These are phyloP conservation scores for Lordiphosa clarofinis DNA, from an alignment of 1,140 invertebrate species.

Conservation along the genomic window DNA sequence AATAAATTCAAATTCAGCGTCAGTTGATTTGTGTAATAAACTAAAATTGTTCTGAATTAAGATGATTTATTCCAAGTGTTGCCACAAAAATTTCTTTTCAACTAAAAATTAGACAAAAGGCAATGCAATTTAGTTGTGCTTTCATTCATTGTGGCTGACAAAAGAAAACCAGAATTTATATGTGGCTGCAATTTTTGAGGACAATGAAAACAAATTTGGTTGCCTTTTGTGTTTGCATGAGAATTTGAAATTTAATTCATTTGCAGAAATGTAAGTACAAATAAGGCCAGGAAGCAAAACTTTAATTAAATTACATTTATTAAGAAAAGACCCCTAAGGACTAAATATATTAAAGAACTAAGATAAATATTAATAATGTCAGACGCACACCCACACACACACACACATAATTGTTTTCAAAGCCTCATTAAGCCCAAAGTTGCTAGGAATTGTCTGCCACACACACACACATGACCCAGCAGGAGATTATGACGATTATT, in stretches of 20 bases:
- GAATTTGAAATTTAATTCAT: slow-evolving; percentile 72
- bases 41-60: background rate
- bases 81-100: slow-evolving; percentile 6
- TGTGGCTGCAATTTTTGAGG: slow-evolving; percentile 19
- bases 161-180: too few relatives aligned
- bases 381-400: slow-evolving; percentile 23
- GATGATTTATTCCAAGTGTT: background rate
- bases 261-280: slow-evolving; percentile 38
- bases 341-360: slow-evolving; percentile 35
- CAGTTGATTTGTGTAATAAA: slow-evolving; percentile 3
- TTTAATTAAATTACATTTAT: slow-evolving; percentile 50
- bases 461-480: slow-evolving; percentile 30
- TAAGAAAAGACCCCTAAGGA: slow-evolving; percentile 17
- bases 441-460: slow-evolving; percentile 4
- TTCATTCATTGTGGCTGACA: too few relatives aligned
- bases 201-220: slow-evolving; percentile 24
- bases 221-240: slow-evolving; percentile 47
- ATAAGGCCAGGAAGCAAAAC: slow-evolving; percentile 12
- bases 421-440: slow-evolving; percentile 66
- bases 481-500: slow-evolving; percentile 61
- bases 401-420: slow-evolving; percentile 64
- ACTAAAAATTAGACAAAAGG: slow-evolving; percentile 16
- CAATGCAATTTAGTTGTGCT: background rate
- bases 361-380: slow-evolving; percentile 64
- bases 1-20: slow-evolving; percentile 18